These are phyloP conservation scores for Montipora sp. DNA, from an alignment of 64 coral and sea anemone species.

Conservation along the genomic window DNA sequence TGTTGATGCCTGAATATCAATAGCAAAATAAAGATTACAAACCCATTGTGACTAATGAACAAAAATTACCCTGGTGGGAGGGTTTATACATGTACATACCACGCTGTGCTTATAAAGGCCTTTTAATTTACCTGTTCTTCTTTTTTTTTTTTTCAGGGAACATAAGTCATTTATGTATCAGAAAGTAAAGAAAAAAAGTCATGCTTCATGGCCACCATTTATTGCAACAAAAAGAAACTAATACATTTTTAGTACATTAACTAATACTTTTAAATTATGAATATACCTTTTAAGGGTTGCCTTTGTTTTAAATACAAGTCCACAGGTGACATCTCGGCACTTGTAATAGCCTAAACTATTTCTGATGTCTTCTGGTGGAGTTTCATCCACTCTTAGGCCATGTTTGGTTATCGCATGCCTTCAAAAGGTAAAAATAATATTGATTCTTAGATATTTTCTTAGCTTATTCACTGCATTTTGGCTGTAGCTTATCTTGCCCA, in stretches of 20 bases:
- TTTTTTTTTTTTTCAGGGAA: no score
- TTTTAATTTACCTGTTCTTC: no score
- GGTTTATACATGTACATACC: no score
- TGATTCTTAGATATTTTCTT: no score
- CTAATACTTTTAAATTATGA: background rate
- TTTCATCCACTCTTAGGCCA: background rate
- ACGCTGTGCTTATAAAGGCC: no score
- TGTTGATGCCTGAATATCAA: conserved; percentile 22
- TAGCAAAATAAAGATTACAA: no score
- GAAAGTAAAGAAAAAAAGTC: no score
- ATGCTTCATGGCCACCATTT: background rate
- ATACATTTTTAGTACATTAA: conserved; percentile 1
- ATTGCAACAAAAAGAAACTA: background rate
- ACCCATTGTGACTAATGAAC: no score
- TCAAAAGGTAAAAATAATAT: background rate
- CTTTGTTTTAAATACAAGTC: conserved; percentile 46
- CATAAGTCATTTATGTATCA: no score
- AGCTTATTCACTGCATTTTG: no score
- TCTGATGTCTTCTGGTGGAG: background rate
- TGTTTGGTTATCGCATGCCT: background rate
- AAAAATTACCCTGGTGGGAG: no score
- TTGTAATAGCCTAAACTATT: background rate
- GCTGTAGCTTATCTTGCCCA: no score
- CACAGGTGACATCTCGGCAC: conserved; percentile 4
- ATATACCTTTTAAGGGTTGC: conserved; percentile 58